These are phyloP conservation scores for Ramphastos sulfuratus DNA, from an alignment of 2,113 vertebrate genomes.

Conservation along the genomic window DNA sequence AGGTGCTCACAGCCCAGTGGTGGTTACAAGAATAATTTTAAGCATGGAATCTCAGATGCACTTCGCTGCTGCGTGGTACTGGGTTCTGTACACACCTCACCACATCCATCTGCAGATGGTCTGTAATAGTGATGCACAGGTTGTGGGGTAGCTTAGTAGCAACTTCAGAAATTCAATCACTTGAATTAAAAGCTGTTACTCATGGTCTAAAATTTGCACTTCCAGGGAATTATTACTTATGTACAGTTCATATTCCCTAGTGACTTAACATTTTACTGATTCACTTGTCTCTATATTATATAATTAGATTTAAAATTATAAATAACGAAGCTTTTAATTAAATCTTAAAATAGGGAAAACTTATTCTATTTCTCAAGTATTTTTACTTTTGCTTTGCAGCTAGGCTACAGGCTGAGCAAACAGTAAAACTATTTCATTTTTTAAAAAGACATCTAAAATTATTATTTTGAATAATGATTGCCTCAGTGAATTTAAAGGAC, in stretches of 20 bases:
- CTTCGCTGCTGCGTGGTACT: not conserved
- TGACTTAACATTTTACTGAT: not conserved
- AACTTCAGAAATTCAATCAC: not conserved
- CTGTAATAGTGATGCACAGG: not conserved
- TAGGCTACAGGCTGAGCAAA: not conserved
- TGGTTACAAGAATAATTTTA: not conserved
- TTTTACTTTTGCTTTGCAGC: not conserved
- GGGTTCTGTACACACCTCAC: fast-evolving
- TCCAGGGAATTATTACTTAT: not conserved
- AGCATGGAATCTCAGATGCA: not conserved
- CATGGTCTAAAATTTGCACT: not conserved
- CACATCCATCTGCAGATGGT: fast-evolving
- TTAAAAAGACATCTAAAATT: not conserved
- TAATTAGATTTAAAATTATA: not conserved
- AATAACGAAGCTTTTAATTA: not conserved
- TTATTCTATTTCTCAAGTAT: not conserved
- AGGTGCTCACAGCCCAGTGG: not conserved
- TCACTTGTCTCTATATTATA: not conserved
- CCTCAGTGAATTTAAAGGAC: not conserved
- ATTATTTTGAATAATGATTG: not conserved
- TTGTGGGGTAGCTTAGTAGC: not conserved
- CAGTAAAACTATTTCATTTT: not conserved
- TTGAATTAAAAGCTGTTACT: not conserved
- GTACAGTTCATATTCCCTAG: not conserved
- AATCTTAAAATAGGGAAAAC: not conserved